Conservation (phyloP, 2,888 invertebrate species). For the Pyrochroa serraticornis region DNA sequence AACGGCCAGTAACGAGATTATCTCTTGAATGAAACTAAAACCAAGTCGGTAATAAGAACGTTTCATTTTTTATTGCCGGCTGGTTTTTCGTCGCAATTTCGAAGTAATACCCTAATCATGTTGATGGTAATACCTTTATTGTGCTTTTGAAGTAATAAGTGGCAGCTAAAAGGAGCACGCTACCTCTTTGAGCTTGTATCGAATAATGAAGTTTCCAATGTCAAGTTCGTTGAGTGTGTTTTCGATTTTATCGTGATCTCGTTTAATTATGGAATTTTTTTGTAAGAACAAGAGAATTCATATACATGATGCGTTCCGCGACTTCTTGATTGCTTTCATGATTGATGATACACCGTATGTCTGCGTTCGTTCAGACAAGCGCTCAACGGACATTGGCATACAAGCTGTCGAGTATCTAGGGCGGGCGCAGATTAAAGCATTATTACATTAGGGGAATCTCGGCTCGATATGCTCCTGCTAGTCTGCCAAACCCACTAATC, state of each 20-base stretch:
- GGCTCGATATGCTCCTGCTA: constrained; percentile 42
- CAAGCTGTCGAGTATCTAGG: constrained; percentile 49
- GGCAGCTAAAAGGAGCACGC: no score
- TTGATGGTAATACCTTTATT: no score
- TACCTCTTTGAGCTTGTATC: neutral
- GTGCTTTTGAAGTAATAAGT: no score
- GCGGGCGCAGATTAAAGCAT: constrained; percentile 53
- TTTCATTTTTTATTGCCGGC: no score
- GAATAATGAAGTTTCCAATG: neutral
- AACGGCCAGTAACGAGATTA: no score
- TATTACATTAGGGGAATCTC: constrained; percentile 54
- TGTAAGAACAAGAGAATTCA: constrained; percentile 22
- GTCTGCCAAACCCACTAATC: constrained; percentile 31
- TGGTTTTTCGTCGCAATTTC: no score
- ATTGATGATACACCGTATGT: constrained; percentile 53
- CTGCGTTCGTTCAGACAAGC: constrained; percentile 45
- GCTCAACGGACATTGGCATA: constrained; percentile 50
- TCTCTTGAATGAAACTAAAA: no score
- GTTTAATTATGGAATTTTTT: constrained; percentile 23
- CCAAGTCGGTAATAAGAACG: no score
- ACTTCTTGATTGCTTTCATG: constrained; percentile 51
- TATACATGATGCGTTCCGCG: constrained; percentile 33
- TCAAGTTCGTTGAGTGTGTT: neutral
- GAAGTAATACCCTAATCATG: no score
- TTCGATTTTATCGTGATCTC: constrained; percentile 7